These are phyloP conservation scores for Xestobium rufovillosum DNA, from an alignment of 2,888 invertebrate species.

Conservation along the genomic window DNA sequence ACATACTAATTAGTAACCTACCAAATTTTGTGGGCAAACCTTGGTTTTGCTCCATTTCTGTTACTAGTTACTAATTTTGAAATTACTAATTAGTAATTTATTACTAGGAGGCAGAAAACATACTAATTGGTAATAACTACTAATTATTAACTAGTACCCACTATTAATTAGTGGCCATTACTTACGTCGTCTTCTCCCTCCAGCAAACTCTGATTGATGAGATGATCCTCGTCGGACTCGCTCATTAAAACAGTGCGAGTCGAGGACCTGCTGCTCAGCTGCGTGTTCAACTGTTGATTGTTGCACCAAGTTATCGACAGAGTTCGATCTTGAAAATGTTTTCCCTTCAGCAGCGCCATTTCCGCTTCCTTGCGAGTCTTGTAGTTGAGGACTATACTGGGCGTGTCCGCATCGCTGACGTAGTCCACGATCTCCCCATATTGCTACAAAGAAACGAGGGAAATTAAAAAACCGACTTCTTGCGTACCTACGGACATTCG, in stretches of 20 bases:
- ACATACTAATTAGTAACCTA: neutral
- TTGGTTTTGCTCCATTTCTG: too few relatives aligned
- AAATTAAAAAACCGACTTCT: constrained; percentile 4
- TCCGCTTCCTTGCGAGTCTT: constrained; percentile 73
- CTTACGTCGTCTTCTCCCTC: constrained; percentile 42
- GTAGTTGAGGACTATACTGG: constrained; percentile 69
- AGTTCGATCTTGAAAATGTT: constrained; percentile 56
- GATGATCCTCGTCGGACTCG: constrained; percentile 42
- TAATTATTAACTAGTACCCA: too few relatives aligned
- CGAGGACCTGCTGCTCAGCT: constrained; percentile 30
- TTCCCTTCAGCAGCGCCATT: constrained; percentile 66
- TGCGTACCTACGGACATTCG: too few relatives aligned
- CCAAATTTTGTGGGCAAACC: constrained; percentile 11
- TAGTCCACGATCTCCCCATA: constrained; percentile 84
- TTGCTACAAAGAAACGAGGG: constrained; percentile 60
- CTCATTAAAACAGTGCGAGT: constrained; percentile 36
- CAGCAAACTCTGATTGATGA: constrained; percentile 39
- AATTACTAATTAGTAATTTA: too few relatives aligned
- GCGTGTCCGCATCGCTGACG: constrained; percentile 62
- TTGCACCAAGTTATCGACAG: constrained; percentile 42
- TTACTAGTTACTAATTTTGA: too few relatives aligned
- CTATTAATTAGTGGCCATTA: constrained; percentile 15
- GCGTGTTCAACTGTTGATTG: constrained; percentile 30
- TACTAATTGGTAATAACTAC: too few relatives aligned
- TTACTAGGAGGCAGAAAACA: too few relatives aligned